These are phyloP conservation scores for Eurosta solidaginis DNA, from an alignment of 1,140 invertebrate genomes.

Conservation along the genomic window DNA sequence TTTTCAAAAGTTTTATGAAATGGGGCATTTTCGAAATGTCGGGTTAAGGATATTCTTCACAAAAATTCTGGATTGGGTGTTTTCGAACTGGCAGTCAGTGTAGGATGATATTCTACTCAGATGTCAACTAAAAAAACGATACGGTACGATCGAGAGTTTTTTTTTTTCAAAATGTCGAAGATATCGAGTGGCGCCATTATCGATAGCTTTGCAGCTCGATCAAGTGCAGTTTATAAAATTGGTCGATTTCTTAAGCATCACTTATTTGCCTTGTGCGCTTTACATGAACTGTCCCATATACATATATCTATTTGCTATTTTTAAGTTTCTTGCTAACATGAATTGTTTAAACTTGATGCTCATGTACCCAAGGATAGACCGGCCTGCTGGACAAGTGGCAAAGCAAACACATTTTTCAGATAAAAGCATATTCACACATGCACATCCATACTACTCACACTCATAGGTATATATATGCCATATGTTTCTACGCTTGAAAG, in stretches of 20 bases:
- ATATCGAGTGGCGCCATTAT: not conserved
- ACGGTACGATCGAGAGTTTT: too few species aligned
- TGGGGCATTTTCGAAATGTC: too few species aligned
- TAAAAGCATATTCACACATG: too few species aligned
- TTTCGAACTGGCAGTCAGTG: too few species aligned
- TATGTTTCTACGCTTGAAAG: not conserved
- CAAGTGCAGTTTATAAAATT: not conserved
- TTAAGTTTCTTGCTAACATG: not conserved
- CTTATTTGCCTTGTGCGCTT: too few species aligned
- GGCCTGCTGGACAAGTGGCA: not conserved
- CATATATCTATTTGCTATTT: not conserved
- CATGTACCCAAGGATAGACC: not conserved
- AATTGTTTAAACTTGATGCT: constrained; percentile 8
- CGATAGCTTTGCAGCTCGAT: not conserved
- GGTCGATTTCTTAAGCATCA: not conserved
- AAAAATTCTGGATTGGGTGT: too few species aligned
- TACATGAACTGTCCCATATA: not conserved
- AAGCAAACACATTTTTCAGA: not conserved
- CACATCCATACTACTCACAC: not conserved
- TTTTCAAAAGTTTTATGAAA: too few species aligned
- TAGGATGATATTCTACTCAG: too few species aligned
- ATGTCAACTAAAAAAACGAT: too few species aligned
- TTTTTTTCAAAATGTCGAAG: too few species aligned
- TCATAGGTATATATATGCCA: not conserved
- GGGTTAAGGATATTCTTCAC: too few species aligned